A percentile compares a stretch with the other conserved stretches of the same genome.
These are phyloP conservation scores for Cactoblastis cactorum DNA, from an alignment of 2,888 invertebrate genomes.

Conservation along the genomic window DNA sequence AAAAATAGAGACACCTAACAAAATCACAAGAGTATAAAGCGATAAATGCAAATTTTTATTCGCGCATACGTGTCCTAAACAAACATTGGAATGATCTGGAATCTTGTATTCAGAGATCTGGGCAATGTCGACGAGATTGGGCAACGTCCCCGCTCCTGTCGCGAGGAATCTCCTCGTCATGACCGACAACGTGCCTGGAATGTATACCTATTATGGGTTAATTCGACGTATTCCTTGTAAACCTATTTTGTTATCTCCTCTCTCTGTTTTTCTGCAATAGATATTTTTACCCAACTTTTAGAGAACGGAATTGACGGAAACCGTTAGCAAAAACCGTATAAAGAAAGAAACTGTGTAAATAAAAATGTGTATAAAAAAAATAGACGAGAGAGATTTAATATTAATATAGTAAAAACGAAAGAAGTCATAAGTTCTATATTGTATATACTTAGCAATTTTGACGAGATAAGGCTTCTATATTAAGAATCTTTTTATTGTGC, in stretches of 20 bases:
- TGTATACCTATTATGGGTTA: constrained; percentile 38
- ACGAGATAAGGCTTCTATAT: no score
- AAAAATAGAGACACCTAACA: no score
- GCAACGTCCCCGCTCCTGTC: constrained; percentile 32
- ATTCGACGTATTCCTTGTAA: constrained; percentile 2
- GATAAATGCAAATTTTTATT: background rate
- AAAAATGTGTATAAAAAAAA: no score
- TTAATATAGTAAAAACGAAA: no score
- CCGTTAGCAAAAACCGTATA: no score
- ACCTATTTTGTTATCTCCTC: background rate
- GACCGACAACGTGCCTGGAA: constrained; percentile 51
- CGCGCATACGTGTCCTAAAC: constrained; percentile 5
- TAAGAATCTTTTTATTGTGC: no score
- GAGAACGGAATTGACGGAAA: no score
- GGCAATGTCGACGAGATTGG: constrained; percentile 17
- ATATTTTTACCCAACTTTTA: no score
- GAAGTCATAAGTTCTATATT: no score
- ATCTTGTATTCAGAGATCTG: constrained; percentile 16
- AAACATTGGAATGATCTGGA: constrained; percentile 16
- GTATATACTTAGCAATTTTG: no score
- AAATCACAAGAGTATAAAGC: background rate
- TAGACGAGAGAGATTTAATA: no score
- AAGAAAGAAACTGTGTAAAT: no score
- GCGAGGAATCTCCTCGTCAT: constrained; percentile 34
- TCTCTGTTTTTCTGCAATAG: background rate